A percentile compares a stretch with the other conserved stretches of the same genome.
Conservation (phyloP, 2,113 vertebrate species). For the Azemiops feae region DNA sequence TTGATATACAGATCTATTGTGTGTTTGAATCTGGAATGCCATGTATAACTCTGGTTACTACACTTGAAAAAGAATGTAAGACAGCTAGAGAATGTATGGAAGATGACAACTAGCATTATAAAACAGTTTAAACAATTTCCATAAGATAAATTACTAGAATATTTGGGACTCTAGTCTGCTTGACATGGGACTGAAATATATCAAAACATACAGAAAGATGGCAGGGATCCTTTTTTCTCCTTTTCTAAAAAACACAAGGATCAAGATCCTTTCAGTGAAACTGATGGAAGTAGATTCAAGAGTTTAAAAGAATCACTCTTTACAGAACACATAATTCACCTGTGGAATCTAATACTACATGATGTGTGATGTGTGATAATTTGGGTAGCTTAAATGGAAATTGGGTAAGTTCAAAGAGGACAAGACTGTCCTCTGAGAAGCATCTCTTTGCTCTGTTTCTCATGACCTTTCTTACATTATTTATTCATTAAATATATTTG, state of each 20-base stretch:
- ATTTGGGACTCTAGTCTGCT: neutral
- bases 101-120: neutral
- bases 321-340: neutral
- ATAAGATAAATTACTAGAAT: neutral
- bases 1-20: neutral
- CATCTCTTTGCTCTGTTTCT: too few relatives aligned
- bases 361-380: neutral
- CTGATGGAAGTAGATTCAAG: neutral
- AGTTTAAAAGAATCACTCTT: neutral
- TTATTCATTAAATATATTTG: too few relatives aligned
- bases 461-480: too few relatives aligned
- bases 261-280: neutral
- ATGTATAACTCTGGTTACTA: neutral
- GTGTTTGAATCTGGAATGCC: neutral
- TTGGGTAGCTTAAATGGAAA: neutral
- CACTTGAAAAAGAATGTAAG: neutral
- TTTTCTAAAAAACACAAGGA: neutral
- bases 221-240: neutral
- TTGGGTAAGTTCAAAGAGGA: too few relatives aligned
- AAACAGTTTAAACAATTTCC: neutral
- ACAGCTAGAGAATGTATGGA: neutral
- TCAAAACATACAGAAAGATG: neutral
- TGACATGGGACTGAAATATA: neutral
- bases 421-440: too few relatives aligned
- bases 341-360: neutral